Percentiles rank a stretch among this genome's conserved stretches.
Evolutionary conservation across 2,888 invertebrate species (phyloP).

Genomic region (Arge pagana): DNA sequence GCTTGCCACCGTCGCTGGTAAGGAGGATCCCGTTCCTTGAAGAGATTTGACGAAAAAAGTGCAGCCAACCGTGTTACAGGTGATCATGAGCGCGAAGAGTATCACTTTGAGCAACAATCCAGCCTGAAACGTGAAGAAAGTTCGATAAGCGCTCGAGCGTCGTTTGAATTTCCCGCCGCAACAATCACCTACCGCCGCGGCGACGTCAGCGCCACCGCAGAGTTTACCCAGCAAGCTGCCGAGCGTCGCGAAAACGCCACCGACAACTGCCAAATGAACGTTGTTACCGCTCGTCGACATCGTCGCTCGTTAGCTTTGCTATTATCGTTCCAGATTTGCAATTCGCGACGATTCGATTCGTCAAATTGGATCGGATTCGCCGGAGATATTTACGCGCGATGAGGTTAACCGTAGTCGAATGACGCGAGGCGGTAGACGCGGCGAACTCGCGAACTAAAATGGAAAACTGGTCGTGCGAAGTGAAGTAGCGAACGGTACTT

Average conservation of each 20-base stretch:
- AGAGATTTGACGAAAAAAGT: slow-evolving; percentile 68
- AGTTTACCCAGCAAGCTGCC: slow-evolving; percentile 71
- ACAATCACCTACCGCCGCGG: slow-evolving; percentile 31
- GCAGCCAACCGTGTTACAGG: slow-evolving; percentile 66
- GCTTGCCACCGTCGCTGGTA: slow-evolving; percentile 67
- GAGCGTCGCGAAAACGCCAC: slow-evolving; percentile 67
- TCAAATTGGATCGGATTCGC: too few species aligned
- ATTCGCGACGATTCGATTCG: too few species aligned
- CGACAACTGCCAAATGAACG: slow-evolving; percentile 60
- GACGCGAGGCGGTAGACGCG: too few species aligned
- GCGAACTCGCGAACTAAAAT: background rate
- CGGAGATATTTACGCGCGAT: background rate
- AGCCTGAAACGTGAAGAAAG: slow-evolving; percentile 33
- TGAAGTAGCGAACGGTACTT: slow-evolving; percentile 3
- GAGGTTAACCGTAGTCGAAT: too few species aligned
- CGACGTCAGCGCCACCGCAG: slow-evolving; percentile 55
- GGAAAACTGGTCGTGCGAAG: background rate
- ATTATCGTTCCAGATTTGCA: too few species aligned
- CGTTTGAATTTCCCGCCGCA: slow-evolving; percentile 34
- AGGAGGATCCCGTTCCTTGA: slow-evolving; percentile 64
- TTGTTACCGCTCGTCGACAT: slow-evolving; percentile 20
- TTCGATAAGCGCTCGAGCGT: slow-evolving; percentile 4
- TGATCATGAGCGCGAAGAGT: slow-evolving; percentile 62
- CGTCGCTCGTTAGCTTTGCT: slow-evolving; percentile 10
- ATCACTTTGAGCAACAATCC: slow-evolving; percentile 40